These are phyloP conservation scores for Monochamus saltuarius DNA, from an alignment of 1,140 invertebrate genomes.

Conservation along the genomic window DNA sequence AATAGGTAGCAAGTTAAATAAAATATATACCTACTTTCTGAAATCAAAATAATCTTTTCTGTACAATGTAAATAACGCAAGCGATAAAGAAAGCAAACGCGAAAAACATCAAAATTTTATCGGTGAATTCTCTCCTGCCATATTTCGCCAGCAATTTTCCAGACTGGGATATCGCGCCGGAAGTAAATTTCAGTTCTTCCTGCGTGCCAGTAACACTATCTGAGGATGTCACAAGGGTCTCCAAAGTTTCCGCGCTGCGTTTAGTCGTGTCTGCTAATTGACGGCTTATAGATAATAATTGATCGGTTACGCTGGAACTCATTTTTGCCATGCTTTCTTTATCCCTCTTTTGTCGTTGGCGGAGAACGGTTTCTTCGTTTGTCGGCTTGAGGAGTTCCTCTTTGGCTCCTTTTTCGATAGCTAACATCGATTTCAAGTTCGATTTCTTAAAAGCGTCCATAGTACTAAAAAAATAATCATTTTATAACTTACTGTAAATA, in stretches of 20 bases:
- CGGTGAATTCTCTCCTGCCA: conserved; percentile 88
- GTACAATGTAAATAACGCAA: conserved; percentile 88
- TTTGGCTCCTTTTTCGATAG: conserved; percentile 72
- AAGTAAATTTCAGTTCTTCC: conserved; percentile 83
- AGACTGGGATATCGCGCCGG: conserved; percentile 83
- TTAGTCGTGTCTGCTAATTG: conserved; percentile 84
- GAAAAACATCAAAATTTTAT: conserved; percentile 88
- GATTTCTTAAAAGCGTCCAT: conserved; percentile 76
- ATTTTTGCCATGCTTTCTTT: conserved; percentile 65
- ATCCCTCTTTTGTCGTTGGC: conserved; percentile 65
- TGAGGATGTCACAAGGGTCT: conserved; percentile 72
- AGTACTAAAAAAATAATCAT: conserved; percentile 57
- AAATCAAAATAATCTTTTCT: conserved; percentile 80
- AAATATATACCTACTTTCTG: background rate
- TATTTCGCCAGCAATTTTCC: conserved; percentile 92
- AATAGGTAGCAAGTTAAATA: too few species aligned
- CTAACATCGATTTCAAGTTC: conserved; percentile 70
- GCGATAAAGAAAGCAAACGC: conserved; percentile 91
- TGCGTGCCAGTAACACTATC: conserved; percentile 69
- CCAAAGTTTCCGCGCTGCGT: conserved; percentile 78
- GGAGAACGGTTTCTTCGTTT: conserved; percentile 58
- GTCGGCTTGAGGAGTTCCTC: conserved; percentile 65
- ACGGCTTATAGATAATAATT: conserved; percentile 76
- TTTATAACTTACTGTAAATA: background rate
- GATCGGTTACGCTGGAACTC: conserved; percentile 76